Conservation (phyloP, 2,888 invertebrate genomes). For the Tipula lateralis region DNA sequence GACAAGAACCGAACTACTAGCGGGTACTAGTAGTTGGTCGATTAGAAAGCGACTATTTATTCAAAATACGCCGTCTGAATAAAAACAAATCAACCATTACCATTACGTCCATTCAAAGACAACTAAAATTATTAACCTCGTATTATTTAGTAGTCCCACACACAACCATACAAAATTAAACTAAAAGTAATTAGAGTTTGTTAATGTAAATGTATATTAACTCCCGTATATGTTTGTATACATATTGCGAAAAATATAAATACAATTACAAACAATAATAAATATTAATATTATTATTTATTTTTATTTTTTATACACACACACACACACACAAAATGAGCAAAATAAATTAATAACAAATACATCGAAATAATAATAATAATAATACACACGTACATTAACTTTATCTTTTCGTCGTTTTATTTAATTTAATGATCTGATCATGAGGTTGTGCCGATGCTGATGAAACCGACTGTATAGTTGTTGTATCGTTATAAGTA, state of each 20-base stretch:
- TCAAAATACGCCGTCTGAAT: too few species aligned
- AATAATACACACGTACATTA: neutral
- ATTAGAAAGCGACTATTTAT: too few species aligned
- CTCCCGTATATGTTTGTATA: neutral
- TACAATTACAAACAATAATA: neutral
- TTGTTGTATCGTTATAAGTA: neutral
- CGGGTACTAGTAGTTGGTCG: too few species aligned
- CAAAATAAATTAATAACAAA: neutral
- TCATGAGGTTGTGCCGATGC: neutral
- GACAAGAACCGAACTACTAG: too few species aligned
- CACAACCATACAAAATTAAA: neutral
- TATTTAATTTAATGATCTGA: constrained; percentile 19
- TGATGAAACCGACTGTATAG: neutral
- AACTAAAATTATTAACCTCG: neutral
- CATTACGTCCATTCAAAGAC: neutral
- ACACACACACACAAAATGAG: too few species aligned
- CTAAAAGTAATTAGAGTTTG: neutral
- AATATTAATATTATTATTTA: neutral
- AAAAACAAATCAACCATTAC: too few species aligned
- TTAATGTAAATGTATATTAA: neutral
- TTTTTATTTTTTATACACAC: too few species aligned
- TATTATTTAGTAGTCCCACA: constrained; percentile 1
- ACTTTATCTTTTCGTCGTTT: neutral
- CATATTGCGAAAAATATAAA: neutral
- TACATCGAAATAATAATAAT: neutral